A percentile compares a stretch with the other conserved stretches of the same genome.
Evolutionary conservation across 2,113 vertebrate genomes (phyloP).

Genomic region (Platichthys stellatus): DNA sequence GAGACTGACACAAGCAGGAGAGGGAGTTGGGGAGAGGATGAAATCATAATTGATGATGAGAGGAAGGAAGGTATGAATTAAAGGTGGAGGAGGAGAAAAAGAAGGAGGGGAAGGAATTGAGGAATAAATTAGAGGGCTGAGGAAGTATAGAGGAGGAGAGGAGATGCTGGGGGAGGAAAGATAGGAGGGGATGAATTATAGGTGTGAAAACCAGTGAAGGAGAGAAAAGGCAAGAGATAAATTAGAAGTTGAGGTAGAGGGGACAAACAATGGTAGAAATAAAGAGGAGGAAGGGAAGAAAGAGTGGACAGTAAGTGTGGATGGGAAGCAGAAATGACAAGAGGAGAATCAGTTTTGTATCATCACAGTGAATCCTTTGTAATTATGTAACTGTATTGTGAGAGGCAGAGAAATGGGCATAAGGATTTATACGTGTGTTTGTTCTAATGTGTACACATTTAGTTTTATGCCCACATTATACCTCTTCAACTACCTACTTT

Average conservation of each 20-base stretch:
- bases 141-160: neutral
- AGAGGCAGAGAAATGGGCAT: slow-evolving; percentile 20
- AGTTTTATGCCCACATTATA: slow-evolving; percentile 39
- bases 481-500: slow-evolving; percentile 22
- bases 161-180: neutral
- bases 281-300: neutral
- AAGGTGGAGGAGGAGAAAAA: slow-evolving; percentile 26
- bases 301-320: neutral
- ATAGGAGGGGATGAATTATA: slow-evolving; percentile 18
- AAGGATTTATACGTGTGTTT: slow-evolving; percentile 14
- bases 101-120: slow-evolving; percentile 2
- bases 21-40: neutral
- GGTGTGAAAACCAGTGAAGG: slow-evolving; percentile 4
- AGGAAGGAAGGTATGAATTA: neutral
- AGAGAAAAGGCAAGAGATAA: slow-evolving; percentile 21
- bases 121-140: slow-evolving; percentile 36
- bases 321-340: neutral
- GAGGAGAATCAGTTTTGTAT: neutral
- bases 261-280: neutral
- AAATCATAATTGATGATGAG: neutral
- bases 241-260: slow-evolving; percentile 1
- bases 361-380: slow-evolving; percentile 42
- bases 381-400: slow-evolving; percentile 48
- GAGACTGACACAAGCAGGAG: neutral
- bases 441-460: slow-evolving; percentile 33